phyloP scores from a whole-genome alignment of 2,113 vertebrate genomes.

The Willisornis vidua region DNA sequence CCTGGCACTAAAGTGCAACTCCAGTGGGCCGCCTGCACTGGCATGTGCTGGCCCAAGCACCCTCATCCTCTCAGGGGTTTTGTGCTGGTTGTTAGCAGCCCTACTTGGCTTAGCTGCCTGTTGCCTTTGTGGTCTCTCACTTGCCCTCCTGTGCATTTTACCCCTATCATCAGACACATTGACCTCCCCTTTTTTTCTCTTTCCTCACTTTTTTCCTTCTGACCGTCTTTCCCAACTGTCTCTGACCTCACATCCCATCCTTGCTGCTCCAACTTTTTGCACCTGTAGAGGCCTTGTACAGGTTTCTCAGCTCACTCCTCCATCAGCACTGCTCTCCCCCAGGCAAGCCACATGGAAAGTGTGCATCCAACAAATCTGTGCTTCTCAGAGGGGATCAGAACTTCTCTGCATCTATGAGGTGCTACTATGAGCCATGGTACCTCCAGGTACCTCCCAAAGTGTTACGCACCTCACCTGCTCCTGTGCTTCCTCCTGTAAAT shows the following conservation, averaged over 20 bases:
- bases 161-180: background rate
- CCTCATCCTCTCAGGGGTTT: background rate
- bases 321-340: background rate
- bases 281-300: background rate
- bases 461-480: background rate
- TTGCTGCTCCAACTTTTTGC: background rate
- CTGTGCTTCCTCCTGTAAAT: background rate
- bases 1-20: rapidly evolving
- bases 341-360: background rate
- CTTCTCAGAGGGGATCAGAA: rapidly evolving
- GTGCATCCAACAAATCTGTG: rapidly evolving
- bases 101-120: background rate
- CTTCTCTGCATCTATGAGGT: background rate
- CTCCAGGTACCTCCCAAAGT: background rate
- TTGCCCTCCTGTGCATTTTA: background rate
- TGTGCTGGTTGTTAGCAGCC: background rate
- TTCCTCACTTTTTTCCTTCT: background rate
- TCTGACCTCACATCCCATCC: background rate
- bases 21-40: background rate
- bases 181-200: background rate
- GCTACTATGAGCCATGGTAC: background rate
- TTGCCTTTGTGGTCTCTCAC: background rate
- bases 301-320: background rate
- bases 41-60: background rate
- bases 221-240: background rate